Conservation (phyloP, 92 coral and sea anemone species). For the Blastomussa wellsi region DNA sequence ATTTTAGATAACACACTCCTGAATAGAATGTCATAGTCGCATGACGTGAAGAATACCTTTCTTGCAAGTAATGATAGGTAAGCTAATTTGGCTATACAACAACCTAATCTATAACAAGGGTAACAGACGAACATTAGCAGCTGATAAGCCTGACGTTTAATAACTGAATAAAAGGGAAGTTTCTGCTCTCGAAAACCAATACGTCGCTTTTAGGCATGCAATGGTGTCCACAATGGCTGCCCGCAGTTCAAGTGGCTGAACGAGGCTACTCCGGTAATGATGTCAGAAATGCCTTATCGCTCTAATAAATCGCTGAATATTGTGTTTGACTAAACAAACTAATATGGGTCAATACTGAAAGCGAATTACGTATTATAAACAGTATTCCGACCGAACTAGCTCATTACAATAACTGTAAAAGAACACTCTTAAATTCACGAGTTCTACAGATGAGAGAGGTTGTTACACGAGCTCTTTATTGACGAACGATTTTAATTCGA, state of each 20-base stretch:
- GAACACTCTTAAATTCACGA: neutral
- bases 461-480: neutral
- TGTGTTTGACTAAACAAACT: neutral
- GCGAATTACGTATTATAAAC: neutral
- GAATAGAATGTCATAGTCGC: neutral
- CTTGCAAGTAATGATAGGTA: too few species aligned
- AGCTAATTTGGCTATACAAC: neutral
- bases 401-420: neutral
- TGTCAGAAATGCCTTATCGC: neutral
- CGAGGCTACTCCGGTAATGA: neutral
- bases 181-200: neutral
- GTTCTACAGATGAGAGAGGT: neutral
- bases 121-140: neutral
- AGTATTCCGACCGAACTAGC: neutral
- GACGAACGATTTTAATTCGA: neutral
- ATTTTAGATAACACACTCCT: neutral
- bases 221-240: neutral
- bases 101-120: neutral
- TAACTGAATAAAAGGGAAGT: neutral
- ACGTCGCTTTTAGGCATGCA: neutral
- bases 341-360: neutral
- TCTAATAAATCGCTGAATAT: neutral
- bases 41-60: neutral
- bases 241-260: neutral
- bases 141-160: neutral